phyloP scores from a whole-genome alignment of 2,888 invertebrate species.

The Tupiocoris notatus region DNA sequence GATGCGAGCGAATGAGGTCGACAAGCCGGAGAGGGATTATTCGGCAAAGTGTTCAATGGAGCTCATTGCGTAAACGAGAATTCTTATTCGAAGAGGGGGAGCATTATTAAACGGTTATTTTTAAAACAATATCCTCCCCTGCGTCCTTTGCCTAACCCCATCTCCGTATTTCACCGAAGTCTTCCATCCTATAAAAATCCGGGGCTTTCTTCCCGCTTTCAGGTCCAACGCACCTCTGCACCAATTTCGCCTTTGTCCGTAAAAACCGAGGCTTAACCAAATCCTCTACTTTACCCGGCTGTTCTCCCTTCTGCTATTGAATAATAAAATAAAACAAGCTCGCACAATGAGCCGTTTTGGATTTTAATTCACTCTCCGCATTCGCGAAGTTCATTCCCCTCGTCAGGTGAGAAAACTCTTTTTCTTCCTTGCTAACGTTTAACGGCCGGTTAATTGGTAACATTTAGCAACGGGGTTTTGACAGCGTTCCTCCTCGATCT shows the following conservation, averaged over 20 bases:
- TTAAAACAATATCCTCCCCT: constrained; percentile 43
- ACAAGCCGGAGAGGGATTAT: constrained; percentile 18
- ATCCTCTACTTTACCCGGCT: not conserved
- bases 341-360: constrained; percentile 33
- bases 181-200: constrained; percentile 18
- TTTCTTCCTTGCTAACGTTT: constrained; percentile 12
- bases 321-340: constrained; percentile 42
- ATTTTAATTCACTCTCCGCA: constrained; percentile 37
- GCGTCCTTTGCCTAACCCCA: not conserved
- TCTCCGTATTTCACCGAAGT: not conserved
- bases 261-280: constrained; percentile 6
- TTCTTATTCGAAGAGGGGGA: constrained; percentile 24
- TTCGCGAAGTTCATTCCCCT: constrained; percentile 21
- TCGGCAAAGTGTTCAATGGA: constrained; percentile 38
- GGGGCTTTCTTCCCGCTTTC: not conserved
- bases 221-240: not conserved
- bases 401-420: constrained; percentile 21
- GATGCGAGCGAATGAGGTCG: constrained; percentile 12
- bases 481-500: not conserved
- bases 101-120: constrained; percentile 44
- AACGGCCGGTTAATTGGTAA: constrained; percentile 37
- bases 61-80: constrained; percentile 37
- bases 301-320: constrained; percentile 25
- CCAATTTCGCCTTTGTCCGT: constrained; percentile 21
- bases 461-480: constrained; percentile 31